These are phyloP conservation scores for Aproaerema taeniolella DNA, from an alignment of 2,888 invertebrate genomes.

Conservation along the genomic window DNA sequence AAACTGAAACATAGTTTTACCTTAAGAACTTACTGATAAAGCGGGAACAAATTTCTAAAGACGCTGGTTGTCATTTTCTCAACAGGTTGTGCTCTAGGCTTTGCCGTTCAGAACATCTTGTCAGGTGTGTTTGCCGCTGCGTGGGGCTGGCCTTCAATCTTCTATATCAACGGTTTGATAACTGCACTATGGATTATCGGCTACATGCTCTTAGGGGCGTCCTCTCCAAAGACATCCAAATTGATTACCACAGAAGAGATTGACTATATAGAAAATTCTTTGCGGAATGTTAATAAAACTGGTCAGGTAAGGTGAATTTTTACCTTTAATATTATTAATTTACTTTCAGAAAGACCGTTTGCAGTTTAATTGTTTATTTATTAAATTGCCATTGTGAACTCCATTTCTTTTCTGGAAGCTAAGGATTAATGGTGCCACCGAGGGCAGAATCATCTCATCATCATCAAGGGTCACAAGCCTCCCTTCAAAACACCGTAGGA, in stretches of 20 bases:
- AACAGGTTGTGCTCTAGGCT: slow-evolving; percentile 69
- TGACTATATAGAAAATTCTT: slow-evolving; percentile 75
- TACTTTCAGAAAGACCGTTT: not conserved
- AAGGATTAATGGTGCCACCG: not conserved
- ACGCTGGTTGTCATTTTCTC: too few relatives aligned
- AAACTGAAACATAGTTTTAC: too few relatives aligned
- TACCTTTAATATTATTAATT: not conserved
- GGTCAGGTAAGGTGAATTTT: slow-evolving; percentile 5
- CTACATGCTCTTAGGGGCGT: slow-evolving; percentile 73
- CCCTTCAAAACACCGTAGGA: too few relatives aligned
- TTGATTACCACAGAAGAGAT: slow-evolving; percentile 77
- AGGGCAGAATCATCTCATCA: not conserved
- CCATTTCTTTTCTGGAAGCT: not conserved
- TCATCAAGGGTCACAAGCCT: not conserved
- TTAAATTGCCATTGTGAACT: not conserved
- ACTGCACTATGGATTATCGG: slow-evolving; percentile 63
- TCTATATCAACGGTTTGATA: slow-evolving; percentile 73
- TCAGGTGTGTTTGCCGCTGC: slow-evolving; percentile 35
- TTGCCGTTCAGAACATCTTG: slow-evolving; percentile 65
- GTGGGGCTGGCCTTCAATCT: slow-evolving; percentile 79
- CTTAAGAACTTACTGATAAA: too few relatives aligned
- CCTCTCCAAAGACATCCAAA: slow-evolving; percentile 69
- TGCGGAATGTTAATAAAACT: slow-evolving; percentile 28
- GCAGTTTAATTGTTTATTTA: not conserved
- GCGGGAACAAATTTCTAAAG: too few relatives aligned